Base-by-base conservation (phyloP, 2,113 vertebrate species). In the Actinemys pallida region DNA sequence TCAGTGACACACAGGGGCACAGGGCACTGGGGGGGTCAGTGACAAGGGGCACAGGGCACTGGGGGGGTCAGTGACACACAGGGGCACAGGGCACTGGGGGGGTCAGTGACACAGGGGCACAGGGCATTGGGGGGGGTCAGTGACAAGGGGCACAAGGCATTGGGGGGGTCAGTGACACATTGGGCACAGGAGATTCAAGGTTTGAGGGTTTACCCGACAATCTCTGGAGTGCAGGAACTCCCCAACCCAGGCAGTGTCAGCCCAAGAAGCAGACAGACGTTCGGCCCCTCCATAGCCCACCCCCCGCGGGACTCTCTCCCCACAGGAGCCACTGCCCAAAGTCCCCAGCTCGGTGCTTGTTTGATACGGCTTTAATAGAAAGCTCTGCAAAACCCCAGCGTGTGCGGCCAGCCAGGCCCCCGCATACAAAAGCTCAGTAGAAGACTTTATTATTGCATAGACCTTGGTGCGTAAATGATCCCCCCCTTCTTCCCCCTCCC, bases 381-480 rank as follows among this genome's bases (percentile, higher is more conserved):
- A 97, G 76, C 88, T 91, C 42, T 12, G n/a, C 79, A 86, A 85
- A 94, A 76, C 54, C 17, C 52, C 54, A 56, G 52, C 4, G 86
- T 83, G 35, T 39, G 52, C 53, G 27, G 88, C 56, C 56, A 62
- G 45, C 57, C 35, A 35, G 47, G 8, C 87, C 82, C 84, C 87
- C 13, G 4, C 2, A 19, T 97, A 97, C 88, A 96, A 96, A 96
- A 94, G 90, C 90, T 96, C 94, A 92, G 91, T 90, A 86, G 91
- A 91, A 91, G 90, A 96, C 95, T 92, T 22, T 13, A 65, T 29
- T 81, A 83, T 97, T 97, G 98, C 97, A 98, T 92, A 97, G 98
- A 97, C 89, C 10, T 17, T 92, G 90, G 97, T 72, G 93, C 86
- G 86, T 90, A 88, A 92, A 93, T 84, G 80, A 83, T 17, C 39